These are phyloP conservation scores for Symphodus melops DNA, from an alignment of 2,113 vertebrate species.

Conservation along the genomic window DNA sequence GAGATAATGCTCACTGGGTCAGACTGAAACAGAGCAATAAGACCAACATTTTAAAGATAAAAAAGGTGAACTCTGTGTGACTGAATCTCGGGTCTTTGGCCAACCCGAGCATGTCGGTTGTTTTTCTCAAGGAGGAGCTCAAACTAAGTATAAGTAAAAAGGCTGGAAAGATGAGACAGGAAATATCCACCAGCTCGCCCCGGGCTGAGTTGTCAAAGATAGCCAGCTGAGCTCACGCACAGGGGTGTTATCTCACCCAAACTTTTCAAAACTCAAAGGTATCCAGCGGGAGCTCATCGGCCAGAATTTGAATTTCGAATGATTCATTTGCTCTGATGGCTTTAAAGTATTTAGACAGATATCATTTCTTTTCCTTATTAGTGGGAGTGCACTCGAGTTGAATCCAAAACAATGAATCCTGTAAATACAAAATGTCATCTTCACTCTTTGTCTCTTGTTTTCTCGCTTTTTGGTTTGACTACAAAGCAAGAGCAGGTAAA, in stretches of 20 bases:
- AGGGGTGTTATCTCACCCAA: slow-evolving; percentile 13
- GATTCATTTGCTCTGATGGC: slow-evolving; percentile 6
- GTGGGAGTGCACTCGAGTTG: neutral
- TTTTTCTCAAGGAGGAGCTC: slow-evolving; percentile 53
- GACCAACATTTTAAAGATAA: slow-evolving; percentile 17
- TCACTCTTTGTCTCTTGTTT: slow-evolving; percentile 49
- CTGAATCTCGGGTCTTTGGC: slow-evolving; percentile 23
- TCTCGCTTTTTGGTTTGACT: slow-evolving; percentile 49
- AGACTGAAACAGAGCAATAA: slow-evolving; percentile 30
- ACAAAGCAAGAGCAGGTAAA: slow-evolving; percentile 84
- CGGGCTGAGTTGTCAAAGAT: slow-evolving; percentile 51
- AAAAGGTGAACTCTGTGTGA: slow-evolving; percentile 22
- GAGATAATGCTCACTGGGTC: slow-evolving; percentile 34
- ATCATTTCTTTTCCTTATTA: neutral
- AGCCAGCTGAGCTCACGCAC: slow-evolving; percentile 36
- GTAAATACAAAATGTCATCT: neutral
- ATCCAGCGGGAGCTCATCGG: slow-evolving; percentile 9
- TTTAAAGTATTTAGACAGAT: neutral
- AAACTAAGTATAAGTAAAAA: slow-evolving; percentile 31
- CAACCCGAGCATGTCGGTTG: slow-evolving; percentile 31
- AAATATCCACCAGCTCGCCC: slow-evolving; percentile 35
- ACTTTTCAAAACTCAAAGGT: slow-evolving; percentile 19
- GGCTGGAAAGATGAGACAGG: slow-evolving; percentile 33
- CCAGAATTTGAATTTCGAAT: slow-evolving; percentile 25
- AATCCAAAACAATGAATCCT: neutral